Percentiles rank a stretch among this genome's conserved stretches.
phyloP scores from a whole-genome alignment of 2,113 vertebrate species.

The Nycticryphes semicollaris region DNA sequence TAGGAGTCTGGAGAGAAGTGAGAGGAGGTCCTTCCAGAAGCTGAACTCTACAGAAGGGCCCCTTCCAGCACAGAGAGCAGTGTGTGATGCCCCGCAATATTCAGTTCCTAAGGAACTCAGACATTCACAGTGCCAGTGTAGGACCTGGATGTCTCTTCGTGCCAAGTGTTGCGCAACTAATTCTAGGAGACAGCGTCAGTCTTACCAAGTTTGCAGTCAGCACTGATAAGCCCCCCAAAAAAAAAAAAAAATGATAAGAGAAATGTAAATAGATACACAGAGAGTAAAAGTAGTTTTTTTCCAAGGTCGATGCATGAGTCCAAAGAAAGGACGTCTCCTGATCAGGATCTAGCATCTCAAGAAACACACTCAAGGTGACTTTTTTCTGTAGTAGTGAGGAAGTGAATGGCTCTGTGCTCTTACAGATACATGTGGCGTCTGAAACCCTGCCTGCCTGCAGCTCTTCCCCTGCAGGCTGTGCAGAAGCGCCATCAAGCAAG shows the following conservation, averaged over 20 bases:
- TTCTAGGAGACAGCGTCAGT: not conserved
- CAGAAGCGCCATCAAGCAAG: not conserved
- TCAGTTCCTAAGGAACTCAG: not conserved
- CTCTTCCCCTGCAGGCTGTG: not conserved
- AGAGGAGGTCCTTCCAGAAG: not conserved
- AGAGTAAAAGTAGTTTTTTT: not conserved
- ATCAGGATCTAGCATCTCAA: not conserved
- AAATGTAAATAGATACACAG: not conserved
- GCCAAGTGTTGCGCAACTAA: not conserved
- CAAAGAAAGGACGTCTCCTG: not conserved
- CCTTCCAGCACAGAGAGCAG: not conserved
- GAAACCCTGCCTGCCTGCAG: not conserved
- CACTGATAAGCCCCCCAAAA: not conserved
- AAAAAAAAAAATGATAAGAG: not conserved
- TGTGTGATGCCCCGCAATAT: not conserved
- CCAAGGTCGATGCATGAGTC: not conserved
- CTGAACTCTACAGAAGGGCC: not conserved
- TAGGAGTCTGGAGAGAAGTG: not conserved
- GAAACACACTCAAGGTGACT: not conserved
- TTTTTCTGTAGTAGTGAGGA: not conserved
- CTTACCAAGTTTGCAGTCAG: not conserved
- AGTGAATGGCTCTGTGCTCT: not conserved
- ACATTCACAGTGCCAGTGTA: not conserved
- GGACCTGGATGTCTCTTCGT: not conserved
- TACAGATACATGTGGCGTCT: not conserved